Evolutionary conservation across 1,140 invertebrate genomes (phyloP), one percentile per base, ranked within the genome.

Genomic region (Drosophila ambigua): DNA sequence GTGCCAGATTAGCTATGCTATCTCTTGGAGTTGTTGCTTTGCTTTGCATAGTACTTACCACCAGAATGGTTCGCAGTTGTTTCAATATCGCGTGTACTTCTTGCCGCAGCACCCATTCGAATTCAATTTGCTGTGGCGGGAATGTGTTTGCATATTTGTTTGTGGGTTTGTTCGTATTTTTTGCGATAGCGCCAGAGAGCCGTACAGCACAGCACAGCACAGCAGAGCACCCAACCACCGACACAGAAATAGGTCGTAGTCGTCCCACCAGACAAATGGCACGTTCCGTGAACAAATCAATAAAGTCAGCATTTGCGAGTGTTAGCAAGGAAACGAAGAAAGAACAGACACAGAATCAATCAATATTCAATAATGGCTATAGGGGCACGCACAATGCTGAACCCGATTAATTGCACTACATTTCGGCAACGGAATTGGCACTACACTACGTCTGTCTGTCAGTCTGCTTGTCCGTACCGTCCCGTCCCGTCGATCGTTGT

Each of bases 91-190:
- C 95, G 92, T 97, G 96, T 62, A 98, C 97, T 93, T 98, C 97
- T 92, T 97, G 95, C 77, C 96, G 95, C 48, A 98, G 93, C 45
- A 98, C 95, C 97, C 97, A 98, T 93, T 98, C 96, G 92, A 98
- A 98, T 93, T 98, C 97, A 93, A 96, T 95, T 95, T 98, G 97
- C 97, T 98, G 92, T 58, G 95, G 46, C 26, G 41, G 20, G 39
- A 46, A 20, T 46, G 53, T 75, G 53, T 75, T 75, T 76, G 72
- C 62, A 76, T 76, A 75, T 84, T 77, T 52, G 57, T 52, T 26
- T 16, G 48, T 43, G 20, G 57, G 64, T 41, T 59, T 55, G 39
- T 35, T 49, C 2, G 43, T 65, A 16, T 55, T 49, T 58, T 57
- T 64, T 76, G 68, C 63, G 78, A 84, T 83, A 79, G 57, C 78